Evolutionary conservation across 2,888 invertebrate species (phyloP).

Genomic region (Trypoxylon attenuatum): DNA sequence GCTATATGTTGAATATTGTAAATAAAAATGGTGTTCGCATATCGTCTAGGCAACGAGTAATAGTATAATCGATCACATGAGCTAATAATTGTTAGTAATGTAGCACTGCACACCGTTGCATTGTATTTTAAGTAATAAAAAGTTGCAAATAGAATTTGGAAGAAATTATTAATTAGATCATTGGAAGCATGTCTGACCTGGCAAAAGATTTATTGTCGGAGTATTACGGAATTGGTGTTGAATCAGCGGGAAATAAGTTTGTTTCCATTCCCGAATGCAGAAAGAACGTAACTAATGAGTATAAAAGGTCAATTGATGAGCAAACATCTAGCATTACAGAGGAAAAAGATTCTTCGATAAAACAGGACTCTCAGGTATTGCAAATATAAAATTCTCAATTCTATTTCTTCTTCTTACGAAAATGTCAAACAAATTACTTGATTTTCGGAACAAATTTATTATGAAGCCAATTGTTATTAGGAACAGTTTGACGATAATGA

Average conservation of each 20-base stretch:
- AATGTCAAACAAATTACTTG: too few species aligned
- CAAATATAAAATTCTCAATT: conserved; percentile 1
- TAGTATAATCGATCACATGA: conserved; percentile 16
- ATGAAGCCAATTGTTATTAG: not conserved
- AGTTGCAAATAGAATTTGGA: not conserved
- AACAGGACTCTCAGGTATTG: conserved; percentile 30
- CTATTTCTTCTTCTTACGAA: too few species aligned
- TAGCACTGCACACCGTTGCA: too few species aligned
- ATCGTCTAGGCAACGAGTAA: conserved; percentile 41
- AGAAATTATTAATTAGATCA: not conserved
- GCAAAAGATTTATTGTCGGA: conserved; percentile 48
- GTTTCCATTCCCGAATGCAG: conserved; percentile 47
- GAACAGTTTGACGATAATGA: not conserved
- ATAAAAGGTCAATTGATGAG: conserved; percentile 13
- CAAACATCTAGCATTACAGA: conserved; percentile 21
- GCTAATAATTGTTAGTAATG: not conserved
- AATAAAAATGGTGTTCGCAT: not conserved
- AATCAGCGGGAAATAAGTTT: conserved; percentile 24
- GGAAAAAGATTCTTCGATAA: conserved; percentile 19
- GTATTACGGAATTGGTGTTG: conserved; percentile 56
- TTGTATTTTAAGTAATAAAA: too few species aligned
- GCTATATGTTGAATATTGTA: too few species aligned
- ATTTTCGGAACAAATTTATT: too few species aligned
- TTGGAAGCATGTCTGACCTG: conserved; percentile 49
- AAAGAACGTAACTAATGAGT: conserved; percentile 24